Evolutionary conservation across 2,888 invertebrate species (phyloP), one percentile per base, ranked within the genome.

Genomic region (Herminia tarsipennalis): DNA sequence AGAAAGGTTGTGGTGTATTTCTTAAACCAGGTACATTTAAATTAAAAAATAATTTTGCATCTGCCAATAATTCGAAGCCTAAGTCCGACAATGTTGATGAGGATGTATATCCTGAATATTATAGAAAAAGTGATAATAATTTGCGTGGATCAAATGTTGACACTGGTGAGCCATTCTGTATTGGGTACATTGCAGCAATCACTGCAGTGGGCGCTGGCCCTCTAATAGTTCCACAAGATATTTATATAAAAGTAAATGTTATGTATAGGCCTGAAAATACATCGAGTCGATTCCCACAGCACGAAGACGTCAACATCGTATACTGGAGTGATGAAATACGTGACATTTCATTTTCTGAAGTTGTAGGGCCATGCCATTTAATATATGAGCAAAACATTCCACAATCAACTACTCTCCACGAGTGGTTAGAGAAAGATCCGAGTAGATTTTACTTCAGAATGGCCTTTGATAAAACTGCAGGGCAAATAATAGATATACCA

Each of bases 231-330:
- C 90, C 93, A 0, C 87, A 92, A 50, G 93, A 94, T 56, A 93
- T 96, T 33, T 93, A 92, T 57, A 80, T 96, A 1, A 93, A 88
- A 74, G 93, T 96, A 0, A 92, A 93, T 59, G 93, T 96, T 59
- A 92, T 96, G 69, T 96, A 94, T 68, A 92, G 97, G 46, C 95
- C 96, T 0, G 96, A 96, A 79, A 94, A 96, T 74, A 96, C 95
- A 0, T 93, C 92, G 54, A 93, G 93, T 53, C 92, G 94, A 35
- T 78, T 88, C 14, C 92, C 93, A 0, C 92, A 94, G 51, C 93
- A 94, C 52, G 89, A 93, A 35, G 96, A 96, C 73, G 79, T 96
- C 8, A 96, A 96, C 74, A 81, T 94, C 45, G 78, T 97, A 0
- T 97, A 95, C 77, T 97, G 96, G 95, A 94, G 94, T 45, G 93